Evolutionary conservation across 1,140 invertebrate genomes (phyloP).

Genomic region (Acyrthosiphon pisum): DNA sequence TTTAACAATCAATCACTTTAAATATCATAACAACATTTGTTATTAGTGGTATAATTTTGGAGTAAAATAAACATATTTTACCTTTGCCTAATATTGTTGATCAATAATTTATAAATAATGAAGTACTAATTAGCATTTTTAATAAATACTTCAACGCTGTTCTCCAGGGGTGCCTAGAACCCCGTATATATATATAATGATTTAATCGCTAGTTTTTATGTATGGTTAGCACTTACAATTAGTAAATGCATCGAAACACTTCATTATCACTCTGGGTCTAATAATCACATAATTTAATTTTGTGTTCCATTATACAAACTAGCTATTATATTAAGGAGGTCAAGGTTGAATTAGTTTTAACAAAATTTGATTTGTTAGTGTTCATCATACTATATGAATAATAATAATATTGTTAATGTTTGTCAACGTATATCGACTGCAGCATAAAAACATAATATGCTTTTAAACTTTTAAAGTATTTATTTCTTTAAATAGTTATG

Average conservation of each 20-base stretch:
- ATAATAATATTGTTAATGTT: background rate
- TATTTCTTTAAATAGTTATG: background rate
- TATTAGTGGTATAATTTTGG: background rate
- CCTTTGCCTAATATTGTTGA: background rate
- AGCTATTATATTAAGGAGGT: background rate
- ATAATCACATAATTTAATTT: slow-evolving; percentile 37
- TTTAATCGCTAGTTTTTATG: background rate
- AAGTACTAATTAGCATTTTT: background rate
- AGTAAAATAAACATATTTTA: background rate
- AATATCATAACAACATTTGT: background rate
- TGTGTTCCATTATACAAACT: background rate
- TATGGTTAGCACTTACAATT: slow-evolving; percentile 20
- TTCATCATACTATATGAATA: background rate
- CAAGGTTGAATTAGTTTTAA: slow-evolving; percentile 10
- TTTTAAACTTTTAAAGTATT: background rate
- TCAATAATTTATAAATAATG: background rate
- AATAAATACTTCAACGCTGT: background rate
- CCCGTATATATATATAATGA: background rate
- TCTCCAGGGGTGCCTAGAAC: background rate
- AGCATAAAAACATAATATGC: background rate
- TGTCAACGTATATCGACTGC: background rate
- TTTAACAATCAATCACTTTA: background rate
- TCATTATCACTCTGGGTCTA: slow-evolving; percentile 21
- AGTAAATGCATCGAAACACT: background rate
- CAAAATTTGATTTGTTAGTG: background rate